phyloP scores from a whole-genome alignment of 1,140 invertebrate species.

The Nixonia krombeini region DNA sequence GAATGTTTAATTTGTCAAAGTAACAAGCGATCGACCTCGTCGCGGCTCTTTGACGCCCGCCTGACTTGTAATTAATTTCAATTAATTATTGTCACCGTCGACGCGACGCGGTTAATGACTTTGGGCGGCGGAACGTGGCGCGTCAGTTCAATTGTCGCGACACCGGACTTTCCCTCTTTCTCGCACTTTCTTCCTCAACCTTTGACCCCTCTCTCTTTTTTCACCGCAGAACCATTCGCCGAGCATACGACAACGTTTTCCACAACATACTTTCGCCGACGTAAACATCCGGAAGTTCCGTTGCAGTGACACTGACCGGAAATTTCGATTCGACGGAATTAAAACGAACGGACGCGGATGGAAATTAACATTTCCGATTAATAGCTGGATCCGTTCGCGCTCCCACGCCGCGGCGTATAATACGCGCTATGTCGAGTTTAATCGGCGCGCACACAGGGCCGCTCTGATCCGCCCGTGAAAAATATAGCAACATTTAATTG shows the following conservation, averaged over 20 bases:
- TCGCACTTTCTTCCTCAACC: not conserved
- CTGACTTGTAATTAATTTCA: slow-evolving; percentile 52
- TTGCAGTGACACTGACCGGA: not conserved
- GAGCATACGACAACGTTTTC: too few species aligned
- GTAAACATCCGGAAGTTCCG: not conserved
- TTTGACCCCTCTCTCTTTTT: too few species aligned
- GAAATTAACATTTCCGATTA: slow-evolving; percentile 5
- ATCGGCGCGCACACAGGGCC: not conserved
- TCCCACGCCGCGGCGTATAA: too few species aligned
- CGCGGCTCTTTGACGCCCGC: not conserved
- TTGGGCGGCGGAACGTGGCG: not conserved
- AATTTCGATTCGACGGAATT: not conserved
- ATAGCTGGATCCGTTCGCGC: not conserved
- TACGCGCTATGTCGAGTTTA: not conserved
- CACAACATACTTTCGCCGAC: too few species aligned
- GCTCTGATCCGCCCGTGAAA: slow-evolving; percentile 19
- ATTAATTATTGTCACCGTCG: slow-evolving; percentile 48
- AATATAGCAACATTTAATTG: slow-evolving; percentile 13
- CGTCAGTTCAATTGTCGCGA: not conserved
- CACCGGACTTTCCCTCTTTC: not conserved
- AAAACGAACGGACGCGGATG: not conserved
- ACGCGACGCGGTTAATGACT: slow-evolving; percentile 7
- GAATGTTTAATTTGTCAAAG: slow-evolving; percentile 56
- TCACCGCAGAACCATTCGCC: too few species aligned
- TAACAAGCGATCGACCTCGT: not conserved